Evolutionary conservation across 2,888 invertebrate species (phyloP).

Genomic region (Diploptera punctata): DNA sequence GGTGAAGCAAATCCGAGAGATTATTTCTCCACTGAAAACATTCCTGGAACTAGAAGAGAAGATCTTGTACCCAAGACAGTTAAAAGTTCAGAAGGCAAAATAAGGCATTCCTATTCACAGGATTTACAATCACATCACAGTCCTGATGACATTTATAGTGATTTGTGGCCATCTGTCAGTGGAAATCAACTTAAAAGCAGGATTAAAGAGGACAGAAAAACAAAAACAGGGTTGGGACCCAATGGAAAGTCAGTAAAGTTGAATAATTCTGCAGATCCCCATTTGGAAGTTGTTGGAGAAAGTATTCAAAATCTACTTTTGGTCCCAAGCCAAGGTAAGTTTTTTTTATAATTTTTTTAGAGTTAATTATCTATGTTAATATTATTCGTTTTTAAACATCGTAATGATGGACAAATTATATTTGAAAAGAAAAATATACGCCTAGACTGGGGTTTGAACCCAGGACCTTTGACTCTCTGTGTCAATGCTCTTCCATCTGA

Average conservation of each 20-base stretch:
- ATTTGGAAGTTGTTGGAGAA: conserved; percentile 34
- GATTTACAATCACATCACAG: conserved; percentile 34
- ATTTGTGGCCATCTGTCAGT: conserved; percentile 29
- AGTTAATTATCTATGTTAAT: too few relatives aligned
- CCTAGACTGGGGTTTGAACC: too few relatives aligned
- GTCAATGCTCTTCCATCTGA: too few relatives aligned
- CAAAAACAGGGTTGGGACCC: background rate
- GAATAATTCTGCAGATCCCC: conserved; percentile 27
- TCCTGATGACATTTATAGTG: conserved; percentile 26
- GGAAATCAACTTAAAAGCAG: conserved; percentile 27
- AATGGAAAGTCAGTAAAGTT: conserved; percentile 26
- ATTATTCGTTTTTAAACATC: too few relatives aligned
- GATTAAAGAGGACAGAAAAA: conserved; percentile 10
- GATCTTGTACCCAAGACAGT: conserved; percentile 1
- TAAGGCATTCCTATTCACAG: conserved; percentile 35
- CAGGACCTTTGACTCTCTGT: too few relatives aligned
- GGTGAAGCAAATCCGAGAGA: conserved; percentile 34
- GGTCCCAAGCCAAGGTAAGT: conserved; percentile 10
- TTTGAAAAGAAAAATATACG: too few relatives aligned
- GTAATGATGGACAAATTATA: too few relatives aligned
- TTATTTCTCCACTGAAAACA: conserved; percentile 22
- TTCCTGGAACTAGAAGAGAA: conserved; percentile 9
- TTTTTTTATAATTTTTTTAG: background rate
- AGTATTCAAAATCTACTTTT: conserved; percentile 9
- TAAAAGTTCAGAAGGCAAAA: conserved; percentile 33